These are phyloP conservation scores for Equus przewalskii DNA, from an alignment of 2,113 vertebrate genomes.

Conservation along the genomic window DNA sequence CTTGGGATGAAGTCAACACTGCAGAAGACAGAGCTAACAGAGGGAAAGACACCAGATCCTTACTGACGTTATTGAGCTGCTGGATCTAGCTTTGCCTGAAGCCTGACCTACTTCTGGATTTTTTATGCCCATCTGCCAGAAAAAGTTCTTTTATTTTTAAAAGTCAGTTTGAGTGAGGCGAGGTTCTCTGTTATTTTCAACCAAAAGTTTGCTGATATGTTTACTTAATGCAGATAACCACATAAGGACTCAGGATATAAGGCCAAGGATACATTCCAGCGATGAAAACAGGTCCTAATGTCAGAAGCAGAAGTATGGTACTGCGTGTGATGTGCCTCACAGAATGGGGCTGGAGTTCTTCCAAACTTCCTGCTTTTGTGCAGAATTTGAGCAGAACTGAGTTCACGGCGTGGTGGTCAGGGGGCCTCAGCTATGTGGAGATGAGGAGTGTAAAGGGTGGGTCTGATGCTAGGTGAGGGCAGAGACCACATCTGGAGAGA, in stretches of 20 bases:
- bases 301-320: not conserved
- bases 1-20: not conserved
- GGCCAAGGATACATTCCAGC: not conserved
- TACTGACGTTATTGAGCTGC: not conserved
- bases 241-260: not conserved
- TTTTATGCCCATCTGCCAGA: not conserved
- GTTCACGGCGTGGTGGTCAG: not conserved
- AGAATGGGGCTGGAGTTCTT: not conserved
- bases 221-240: not conserved
- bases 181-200: not conserved
- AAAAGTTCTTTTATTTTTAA: not conserved
- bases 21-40: not conserved
- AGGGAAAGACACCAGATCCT: not conserved
- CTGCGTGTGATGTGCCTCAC: not conserved
- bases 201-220: not conserved
- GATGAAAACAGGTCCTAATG: not conserved
- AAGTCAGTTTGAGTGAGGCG: not conserved
- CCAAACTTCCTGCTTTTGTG: not conserved
- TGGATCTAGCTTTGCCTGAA: slow-evolving; percentile 2
- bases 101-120: not conserved
- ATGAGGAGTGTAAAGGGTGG: not conserved
- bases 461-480: not conserved
- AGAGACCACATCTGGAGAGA: not conserved
- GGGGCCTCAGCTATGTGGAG: not conserved
- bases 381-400: not conserved